These are phyloP conservation scores for Bombylius discolor DNA, from an alignment of 2,888 invertebrate genomes.

Conservation along the genomic window DNA sequence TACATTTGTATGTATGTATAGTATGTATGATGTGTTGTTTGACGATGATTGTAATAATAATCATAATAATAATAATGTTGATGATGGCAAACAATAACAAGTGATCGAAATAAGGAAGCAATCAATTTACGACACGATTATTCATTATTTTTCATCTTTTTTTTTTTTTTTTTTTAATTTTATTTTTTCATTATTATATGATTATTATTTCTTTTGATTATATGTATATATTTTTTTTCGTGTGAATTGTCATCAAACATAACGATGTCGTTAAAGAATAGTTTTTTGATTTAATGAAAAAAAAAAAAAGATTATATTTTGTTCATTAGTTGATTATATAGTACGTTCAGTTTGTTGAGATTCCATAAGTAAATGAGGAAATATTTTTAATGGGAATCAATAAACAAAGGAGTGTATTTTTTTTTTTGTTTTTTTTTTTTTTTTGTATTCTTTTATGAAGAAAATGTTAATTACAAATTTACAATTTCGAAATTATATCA, in stretches of 20 bases:
- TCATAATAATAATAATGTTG: neutral
- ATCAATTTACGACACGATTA: slow-evolving; percentile 15
- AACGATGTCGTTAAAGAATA: too few species aligned
- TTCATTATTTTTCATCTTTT: neutral
- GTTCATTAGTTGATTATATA: too few species aligned
- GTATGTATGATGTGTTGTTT: neutral
- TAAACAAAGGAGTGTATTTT: neutral
- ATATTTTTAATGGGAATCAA: neutral
- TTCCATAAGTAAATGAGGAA: neutral
- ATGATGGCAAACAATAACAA: slow-evolving; percentile 4
- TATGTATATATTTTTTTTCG: neutral
- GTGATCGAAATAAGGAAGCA: slow-evolving; percentile 18
- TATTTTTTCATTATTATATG: too few species aligned
- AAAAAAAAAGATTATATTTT: too few species aligned
- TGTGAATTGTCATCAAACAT: neutral
- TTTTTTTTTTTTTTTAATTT: too few species aligned
- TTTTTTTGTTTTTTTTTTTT: too few species aligned
- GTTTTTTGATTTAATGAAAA: too few species aligned
- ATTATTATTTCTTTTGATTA: neutral
- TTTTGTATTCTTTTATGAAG: too few species aligned
- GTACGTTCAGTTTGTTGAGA: neutral
- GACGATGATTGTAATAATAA: neutral
- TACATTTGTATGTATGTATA: too few species aligned
- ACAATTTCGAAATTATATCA: too few species aligned
- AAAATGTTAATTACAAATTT: too few species aligned